Evolutionary conservation across 2,113 vertebrate genomes (phyloP).

Genomic region (Erythrocercus mccallii): DNA sequence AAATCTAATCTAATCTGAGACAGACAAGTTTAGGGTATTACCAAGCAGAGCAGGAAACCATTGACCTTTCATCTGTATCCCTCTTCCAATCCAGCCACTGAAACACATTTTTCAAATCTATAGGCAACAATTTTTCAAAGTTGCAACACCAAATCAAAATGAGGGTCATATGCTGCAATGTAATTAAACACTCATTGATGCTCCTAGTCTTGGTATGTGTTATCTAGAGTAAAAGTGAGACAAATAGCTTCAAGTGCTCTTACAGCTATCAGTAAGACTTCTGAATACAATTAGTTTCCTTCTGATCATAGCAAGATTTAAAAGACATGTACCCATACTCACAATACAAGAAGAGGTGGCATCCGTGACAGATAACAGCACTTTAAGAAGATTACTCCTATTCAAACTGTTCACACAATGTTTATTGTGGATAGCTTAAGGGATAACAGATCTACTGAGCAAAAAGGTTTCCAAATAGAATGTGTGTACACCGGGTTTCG

Average conservation of each 20-base stretch:
- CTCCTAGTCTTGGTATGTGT: not conserved
- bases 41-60: not conserved
- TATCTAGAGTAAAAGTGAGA: not conserved
- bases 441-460: not conserved
- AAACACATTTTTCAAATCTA: not conserved
- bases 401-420: not conserved
- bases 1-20: not conserved
- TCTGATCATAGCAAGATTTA: not conserved
- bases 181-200: not conserved
- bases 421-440: not conserved
- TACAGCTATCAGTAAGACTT: not conserved
- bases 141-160: not conserved
- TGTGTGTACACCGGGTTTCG: not conserved
- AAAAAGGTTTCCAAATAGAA: not conserved
- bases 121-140: not conserved
- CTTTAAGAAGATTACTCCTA: not conserved
- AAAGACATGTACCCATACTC: not conserved
- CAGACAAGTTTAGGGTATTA: not conserved
- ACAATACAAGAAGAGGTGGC: not conserved
- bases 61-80: not conserved
- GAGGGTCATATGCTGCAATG: accelerated
- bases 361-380: not conserved
- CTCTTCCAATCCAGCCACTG: not conserved
- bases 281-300: not conserved
- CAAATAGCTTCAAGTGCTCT: not conserved